These are phyloP conservation scores for Habrosyne pyritoides DNA, from an alignment of 2,888 invertebrate species.

Conservation along the genomic window DNA sequence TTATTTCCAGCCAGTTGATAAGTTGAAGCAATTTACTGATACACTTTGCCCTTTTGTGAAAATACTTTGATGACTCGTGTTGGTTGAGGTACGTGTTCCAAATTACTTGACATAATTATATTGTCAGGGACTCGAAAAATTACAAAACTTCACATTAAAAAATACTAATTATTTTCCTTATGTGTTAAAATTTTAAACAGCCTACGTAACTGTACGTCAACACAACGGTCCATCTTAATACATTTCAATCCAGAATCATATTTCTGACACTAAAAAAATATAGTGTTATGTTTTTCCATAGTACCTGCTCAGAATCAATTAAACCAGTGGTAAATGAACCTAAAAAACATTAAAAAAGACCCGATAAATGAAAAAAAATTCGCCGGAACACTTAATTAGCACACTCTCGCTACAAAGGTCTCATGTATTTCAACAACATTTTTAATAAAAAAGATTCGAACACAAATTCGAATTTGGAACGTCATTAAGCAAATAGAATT, in stretches of 20 bases:
- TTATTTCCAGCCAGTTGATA: constrained; percentile 29
- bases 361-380: background rate
- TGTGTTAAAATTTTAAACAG: too few relatives aligned
- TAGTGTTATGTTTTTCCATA: too few relatives aligned
- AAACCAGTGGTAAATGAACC: background rate
- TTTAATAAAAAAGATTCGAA: background rate
- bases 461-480: constrained; percentile 50
- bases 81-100: background rate
- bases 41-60: constrained; percentile 10
- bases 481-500: constrained; percentile 72
- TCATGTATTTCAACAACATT: constrained; percentile 10
- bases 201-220: too few relatives aligned
- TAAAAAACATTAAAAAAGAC: background rate
- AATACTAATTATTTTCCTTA: too few relatives aligned
- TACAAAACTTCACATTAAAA: too few relatives aligned
- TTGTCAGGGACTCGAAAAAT: too few relatives aligned
- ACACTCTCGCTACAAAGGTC: background rate
- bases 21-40: constrained; percentile 24
- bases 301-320: background rate
- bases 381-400: constrained; percentile 4
- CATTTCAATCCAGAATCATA: too few relatives aligned
- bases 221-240: too few relatives aligned
- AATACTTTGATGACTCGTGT: background rate
- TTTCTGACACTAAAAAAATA: too few relatives aligned
- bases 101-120: background rate